These are phyloP conservation scores for Ladona fulva DNA, from an alignment of 1,140 invertebrate genomes.

Conservation along the genomic window DNA sequence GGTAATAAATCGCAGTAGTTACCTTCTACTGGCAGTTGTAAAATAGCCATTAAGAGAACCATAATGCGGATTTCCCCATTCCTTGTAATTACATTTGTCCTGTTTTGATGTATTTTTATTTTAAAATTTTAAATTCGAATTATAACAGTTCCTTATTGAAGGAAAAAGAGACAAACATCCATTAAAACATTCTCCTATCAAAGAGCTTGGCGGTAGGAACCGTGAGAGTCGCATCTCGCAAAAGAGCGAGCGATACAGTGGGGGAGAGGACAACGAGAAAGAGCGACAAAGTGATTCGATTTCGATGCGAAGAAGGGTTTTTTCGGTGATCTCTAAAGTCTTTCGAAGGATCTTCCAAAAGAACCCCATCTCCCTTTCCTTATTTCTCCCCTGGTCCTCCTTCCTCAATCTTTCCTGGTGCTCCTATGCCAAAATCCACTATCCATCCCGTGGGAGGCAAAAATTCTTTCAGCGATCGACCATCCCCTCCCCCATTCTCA, in stretches of 20 bases:
- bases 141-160: no score
- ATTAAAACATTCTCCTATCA: no score
- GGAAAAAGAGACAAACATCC: no score
- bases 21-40: no score
- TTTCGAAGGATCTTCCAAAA: not conserved
- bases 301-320: not conserved
- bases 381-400: not conserved
- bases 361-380: not conserved
- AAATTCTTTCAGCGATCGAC: not conserved
- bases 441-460: not conserved
- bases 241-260: not conserved
- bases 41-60: no score
- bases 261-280: not conserved
- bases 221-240: not conserved
- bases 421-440: not conserved
- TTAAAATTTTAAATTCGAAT: no score
- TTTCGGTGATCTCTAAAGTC: not conserved
- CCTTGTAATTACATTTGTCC: no score
- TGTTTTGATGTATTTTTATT: no score
- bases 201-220: not conserved
- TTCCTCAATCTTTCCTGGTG: not conserved
- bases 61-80: no score
- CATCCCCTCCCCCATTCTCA: not conserved
- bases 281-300: slow-evolving; percentile 4
- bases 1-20: no score